Evolutionary conservation across 2,113 vertebrate genomes (phyloP), one percentile per base, ranked within the genome.

Genomic region (Anarrhichthys ocellatus): DNA sequence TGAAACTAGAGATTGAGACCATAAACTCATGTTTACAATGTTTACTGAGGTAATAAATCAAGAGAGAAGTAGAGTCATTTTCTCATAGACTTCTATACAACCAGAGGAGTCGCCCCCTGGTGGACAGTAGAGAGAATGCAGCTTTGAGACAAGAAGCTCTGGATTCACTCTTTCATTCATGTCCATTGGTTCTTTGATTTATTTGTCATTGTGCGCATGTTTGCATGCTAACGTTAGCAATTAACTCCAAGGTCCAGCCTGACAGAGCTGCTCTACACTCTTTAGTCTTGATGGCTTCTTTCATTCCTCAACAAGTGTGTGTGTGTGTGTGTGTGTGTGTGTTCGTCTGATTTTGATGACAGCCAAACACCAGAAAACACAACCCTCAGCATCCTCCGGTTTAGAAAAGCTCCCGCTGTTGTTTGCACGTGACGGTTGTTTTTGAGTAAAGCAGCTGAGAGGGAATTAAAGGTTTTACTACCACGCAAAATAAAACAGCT

Each of bases 401-500:
- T 29, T 34, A 32, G 8, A 68, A 48, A 56, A 7, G 14, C 27
- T 40, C 36, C 42, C 29, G 27, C 52, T 56, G 1, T 24, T 64
- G 1, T 56, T 70, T 50, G 70, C 27, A 22, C 56, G 0, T 22
- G 58, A 17, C 18, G 2, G 32, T 10, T 58, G 14, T 76, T 48
- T 66, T 14, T 0, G 1, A 40, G 50, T 40, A 1, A 48, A 36
- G 82, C 54, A 32, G 66, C 72, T 32, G 5, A 62, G 29, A n/a
- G 63, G 36, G 42, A 70, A 38, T 1, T 52, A 36, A 75, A 62
- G 59, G 74, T 78, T 50, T n/a, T 24, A 15, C 50, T 32, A 61
- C 32, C 15, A 13, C 15, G 34, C 36, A 0, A 15, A 38, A 14
- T 17, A 44, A 54, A 46, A 44, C 50, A 34, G 44, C 76, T 69